Percentiles rank a stretch among this genome's conserved stretches.
These are phyloP conservation scores for Puffinus mauretanicus DNA, from an alignment of 2,113 vertebrate genomes.

Conservation along the genomic window DNA sequence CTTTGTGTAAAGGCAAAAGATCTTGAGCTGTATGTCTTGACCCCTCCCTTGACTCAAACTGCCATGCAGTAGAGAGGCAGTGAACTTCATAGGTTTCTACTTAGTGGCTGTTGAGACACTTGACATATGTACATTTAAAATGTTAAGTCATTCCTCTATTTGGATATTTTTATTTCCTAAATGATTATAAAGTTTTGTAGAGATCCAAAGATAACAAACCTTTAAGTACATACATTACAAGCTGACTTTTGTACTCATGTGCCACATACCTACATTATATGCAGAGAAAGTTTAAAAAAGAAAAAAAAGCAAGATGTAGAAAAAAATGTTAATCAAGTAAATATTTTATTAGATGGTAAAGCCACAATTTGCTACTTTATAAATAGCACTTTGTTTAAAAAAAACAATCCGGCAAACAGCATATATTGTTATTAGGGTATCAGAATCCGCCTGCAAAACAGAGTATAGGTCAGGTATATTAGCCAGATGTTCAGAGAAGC, in stretches of 20 bases:
- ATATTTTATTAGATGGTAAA: neutral
- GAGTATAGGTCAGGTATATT: neutral
- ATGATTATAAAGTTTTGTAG: neutral
- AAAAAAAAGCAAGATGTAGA: neutral
- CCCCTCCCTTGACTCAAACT: neutral
- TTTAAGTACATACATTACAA: neutral
- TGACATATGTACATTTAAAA: neutral
- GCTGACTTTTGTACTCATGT: neutral
- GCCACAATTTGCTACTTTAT: neutral
- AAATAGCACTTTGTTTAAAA: neutral
- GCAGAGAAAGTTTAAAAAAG: neutral
- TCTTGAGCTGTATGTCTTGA: neutral
- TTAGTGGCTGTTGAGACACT: neutral
- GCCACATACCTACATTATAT: neutral
- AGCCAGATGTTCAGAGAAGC: neutral
- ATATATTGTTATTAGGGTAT: neutral
- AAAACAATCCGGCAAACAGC: neutral
- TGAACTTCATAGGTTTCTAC: neutral
- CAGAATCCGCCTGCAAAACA: neutral
- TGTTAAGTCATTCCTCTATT: conserved; percentile 13
- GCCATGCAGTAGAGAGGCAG: neutral
- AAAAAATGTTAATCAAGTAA: neutral
- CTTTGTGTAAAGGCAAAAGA: neutral
- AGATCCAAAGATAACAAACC: neutral
- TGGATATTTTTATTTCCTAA: conserved; percentile 39